A percentile compares a stretch with the other conserved stretches of the same genome.
Conservation (phyloP, 1,140 invertebrate species). For the Drusus annulatus region DNA sequence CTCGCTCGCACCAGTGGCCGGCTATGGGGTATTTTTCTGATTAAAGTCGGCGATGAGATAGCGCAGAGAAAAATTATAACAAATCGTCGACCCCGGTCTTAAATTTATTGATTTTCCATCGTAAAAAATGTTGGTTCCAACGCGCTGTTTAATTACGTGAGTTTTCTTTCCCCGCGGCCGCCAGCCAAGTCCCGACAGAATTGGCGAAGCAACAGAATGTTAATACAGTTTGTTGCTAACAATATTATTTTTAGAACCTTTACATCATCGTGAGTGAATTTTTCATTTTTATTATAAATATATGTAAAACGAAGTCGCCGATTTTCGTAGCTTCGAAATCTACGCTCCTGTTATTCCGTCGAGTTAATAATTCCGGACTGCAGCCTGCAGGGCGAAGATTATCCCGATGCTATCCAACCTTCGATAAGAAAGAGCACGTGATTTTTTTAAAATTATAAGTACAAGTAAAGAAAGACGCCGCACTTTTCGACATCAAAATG, state of each 20-base stretch:
- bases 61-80: slow-evolving; percentile 56
- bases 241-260: slow-evolving; percentile 50
- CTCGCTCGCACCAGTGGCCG: slow-evolving; percentile 33
- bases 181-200: slow-evolving; percentile 9
- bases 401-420: no score
- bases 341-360: no score
- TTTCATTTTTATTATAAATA: slow-evolving; percentile 4
- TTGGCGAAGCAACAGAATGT: no score
- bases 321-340: no score
- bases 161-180: slow-evolving; percentile 26
- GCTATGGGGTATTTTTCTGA: slow-evolving; percentile 26
- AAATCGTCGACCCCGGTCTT: slow-evolving; percentile 57
- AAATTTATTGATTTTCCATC: slow-evolving; percentile 59
- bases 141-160: slow-evolving; percentile 34
- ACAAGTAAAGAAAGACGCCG: no score
- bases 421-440: no score
- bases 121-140: slow-evolving; percentile 55
- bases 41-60: slow-evolving; percentile 45
- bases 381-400: no score
- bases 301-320: no score
- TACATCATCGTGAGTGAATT: slow-evolving; percentile 8
- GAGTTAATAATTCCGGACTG: no score
- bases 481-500: no score
- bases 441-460: no score
- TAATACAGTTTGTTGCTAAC: slow-evolving; percentile 41